phyloP scores from a whole-genome alignment of 2,797 vertebrate genomes.

The Myotis planiceps region DNA sequence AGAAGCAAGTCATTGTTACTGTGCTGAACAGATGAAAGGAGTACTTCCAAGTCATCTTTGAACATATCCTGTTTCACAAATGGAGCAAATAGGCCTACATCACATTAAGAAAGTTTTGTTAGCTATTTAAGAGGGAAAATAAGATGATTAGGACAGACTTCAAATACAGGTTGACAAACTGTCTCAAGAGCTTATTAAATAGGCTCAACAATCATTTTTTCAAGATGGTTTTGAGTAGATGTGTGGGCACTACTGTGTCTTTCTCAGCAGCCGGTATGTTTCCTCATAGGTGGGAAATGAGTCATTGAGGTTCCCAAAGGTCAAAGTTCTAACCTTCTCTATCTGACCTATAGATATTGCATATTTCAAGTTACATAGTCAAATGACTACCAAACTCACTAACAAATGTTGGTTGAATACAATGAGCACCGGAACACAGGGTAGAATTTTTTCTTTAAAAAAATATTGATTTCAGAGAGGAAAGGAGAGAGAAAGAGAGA shows the following conservation, averaged over 20 bases:
- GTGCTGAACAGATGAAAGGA: background rate
- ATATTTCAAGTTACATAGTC: background rate
- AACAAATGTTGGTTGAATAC: background rate
- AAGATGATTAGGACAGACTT: conserved; percentile 9
- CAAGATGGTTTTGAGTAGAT: conserved; percentile 32
- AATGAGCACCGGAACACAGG: background rate
- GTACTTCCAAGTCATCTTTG: conserved; percentile 34
- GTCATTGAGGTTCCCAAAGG: background rate
- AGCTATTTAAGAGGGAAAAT: conserved; percentile 27
- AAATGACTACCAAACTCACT: background rate
- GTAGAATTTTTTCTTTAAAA: background rate
- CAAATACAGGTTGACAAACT: background rate
- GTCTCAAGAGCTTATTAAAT: background rate
- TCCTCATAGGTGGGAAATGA: background rate
- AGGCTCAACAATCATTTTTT: background rate
- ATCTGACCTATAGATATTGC: background rate
- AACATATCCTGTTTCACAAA: conserved; percentile 56
- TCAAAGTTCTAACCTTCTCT: background rate
- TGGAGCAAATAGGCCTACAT: conserved; percentile 24
- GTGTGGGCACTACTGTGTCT: too few relatives aligned
- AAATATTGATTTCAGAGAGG: too few relatives aligned
- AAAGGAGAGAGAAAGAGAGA: too few relatives aligned
- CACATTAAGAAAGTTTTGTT: conserved; percentile 44
- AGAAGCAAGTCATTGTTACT: conserved; percentile 28
- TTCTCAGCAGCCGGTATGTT: too few relatives aligned